Evolutionary conservation across 2,888 invertebrate genomes (phyloP), one percentile per base, ranked within the genome.

Genomic region (Polyommatus iphigenia): DNA sequence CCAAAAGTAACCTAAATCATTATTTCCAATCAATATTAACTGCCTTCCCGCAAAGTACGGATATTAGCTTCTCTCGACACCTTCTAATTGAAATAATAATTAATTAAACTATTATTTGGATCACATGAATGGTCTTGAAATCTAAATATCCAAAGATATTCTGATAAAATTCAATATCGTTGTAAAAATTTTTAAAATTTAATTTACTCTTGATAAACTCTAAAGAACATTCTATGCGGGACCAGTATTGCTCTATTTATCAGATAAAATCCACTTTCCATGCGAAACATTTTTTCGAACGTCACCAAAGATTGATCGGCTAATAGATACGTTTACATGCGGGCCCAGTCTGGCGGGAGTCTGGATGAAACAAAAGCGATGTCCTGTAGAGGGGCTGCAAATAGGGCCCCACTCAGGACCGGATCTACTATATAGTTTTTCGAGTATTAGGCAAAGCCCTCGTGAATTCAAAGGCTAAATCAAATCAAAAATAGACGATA

Each of bases 381-480:
- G 67, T 67, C 67, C 67, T 67, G 67, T 67, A 29, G 67, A 67
- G 67, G 62, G 67, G 67, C 67, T 32, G 67, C 29, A 67, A 67
- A 67, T 67, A 67, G 67, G 67, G 32, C 67, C 29, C 15, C 10
- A 67, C 41, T 72, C 54, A 54, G 54, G 54, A 3, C 54, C 54
- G 18, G 54, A 54, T 54, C 2, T 18, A 15, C 54, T 5, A 54
- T 54, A 18, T 54, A 5, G 5, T 5, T 5, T 18, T 54, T 54
- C 5, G 54, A 4, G 4, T 13, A 41, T 18, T 54, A 54, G 54
- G 5, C 15, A 5, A 54, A 13, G 18, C 3, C 54, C 54, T 15
- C 5, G 54, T 54, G 3, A 46, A 10, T 46, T 46, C 10, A 46
- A 46, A 10, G 46, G 13, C 10, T 46, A 46, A 46, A 10, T 46